Evolutionary conservation across 2,113 vertebrate species (phyloP).

Genomic region (Daphoenositta chrysoptera): DNA sequence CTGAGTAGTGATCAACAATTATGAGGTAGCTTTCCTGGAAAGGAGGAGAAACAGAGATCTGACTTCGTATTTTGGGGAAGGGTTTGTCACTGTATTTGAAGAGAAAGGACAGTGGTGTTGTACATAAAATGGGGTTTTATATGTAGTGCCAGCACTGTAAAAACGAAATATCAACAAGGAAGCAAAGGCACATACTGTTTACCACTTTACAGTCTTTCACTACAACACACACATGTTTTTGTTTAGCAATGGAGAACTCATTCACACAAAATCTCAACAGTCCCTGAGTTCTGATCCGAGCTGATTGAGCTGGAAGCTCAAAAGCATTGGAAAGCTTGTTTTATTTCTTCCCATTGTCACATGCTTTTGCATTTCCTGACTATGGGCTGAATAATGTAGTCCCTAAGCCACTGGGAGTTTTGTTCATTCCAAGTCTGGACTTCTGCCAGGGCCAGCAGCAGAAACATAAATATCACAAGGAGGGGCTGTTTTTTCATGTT

Average conservation of each 20-base stretch:
- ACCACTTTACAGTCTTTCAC: background rate
- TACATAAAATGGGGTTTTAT: background rate
- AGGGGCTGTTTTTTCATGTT: constrained; percentile 32
- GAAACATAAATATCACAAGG: constrained; percentile 62
- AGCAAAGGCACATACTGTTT: constrained; percentile 6
- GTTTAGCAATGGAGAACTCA: constrained; percentile 24
- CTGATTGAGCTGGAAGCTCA: constrained; percentile 25
- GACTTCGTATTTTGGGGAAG: background rate
- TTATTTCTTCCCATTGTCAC: constrained; percentile 55
- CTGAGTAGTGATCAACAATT: background rate
- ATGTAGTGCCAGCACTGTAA: background rate
- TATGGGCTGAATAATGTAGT: background rate
- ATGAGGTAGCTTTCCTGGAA: background rate
- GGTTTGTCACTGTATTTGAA: background rate
- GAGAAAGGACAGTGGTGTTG: background rate
- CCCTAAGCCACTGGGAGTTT: constrained; percentile 14
- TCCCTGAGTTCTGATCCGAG: constrained; percentile 1
- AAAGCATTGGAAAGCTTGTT: constrained; percentile 7
- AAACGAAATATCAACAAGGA: background rate
- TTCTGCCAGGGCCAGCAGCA: constrained; percentile 41
- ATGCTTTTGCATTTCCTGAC: constrained; percentile 51
- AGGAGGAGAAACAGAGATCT: background rate
- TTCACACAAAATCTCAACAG: constrained; percentile 35
- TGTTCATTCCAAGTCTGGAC: constrained; percentile 31
- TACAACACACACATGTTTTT: constrained; percentile 11